phyloP scores from a whole-genome alignment of 2,888 invertebrate genomes.

The Fabriciana adippe region DNA sequence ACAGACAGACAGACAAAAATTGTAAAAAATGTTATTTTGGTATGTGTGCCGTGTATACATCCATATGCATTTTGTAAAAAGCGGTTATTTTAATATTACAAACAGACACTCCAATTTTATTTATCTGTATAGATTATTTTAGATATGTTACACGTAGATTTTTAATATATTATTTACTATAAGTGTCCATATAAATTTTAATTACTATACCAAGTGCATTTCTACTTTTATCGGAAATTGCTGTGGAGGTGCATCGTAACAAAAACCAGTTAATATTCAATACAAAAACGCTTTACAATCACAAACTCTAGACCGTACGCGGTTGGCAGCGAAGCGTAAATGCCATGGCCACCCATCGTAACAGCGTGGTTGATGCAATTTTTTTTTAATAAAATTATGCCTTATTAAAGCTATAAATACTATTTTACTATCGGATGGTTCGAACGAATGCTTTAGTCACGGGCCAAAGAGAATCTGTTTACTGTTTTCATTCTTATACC shows the following conservation, averaged over 20 bases:
- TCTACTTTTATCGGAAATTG: conserved; percentile 32
- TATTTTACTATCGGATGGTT: conserved; percentile 53
- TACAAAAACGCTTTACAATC: conserved; percentile 67
- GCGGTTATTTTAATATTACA: no score
- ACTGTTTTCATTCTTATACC: conserved; percentile 63
- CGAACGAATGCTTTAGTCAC: conserved; percentile 69
- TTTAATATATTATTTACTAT: no score
- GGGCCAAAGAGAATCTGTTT: conserved; percentile 47
- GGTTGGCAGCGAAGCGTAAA: conserved; percentile 74
- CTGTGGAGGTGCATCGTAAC: conserved; percentile 35
- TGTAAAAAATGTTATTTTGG: no score
- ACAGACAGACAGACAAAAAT: no score
- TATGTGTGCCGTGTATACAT: no score
- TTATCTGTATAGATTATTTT: no score
- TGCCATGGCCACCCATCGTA: conserved; percentile 79
- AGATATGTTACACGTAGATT: no score
- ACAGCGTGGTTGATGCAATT: conserved; percentile 65
- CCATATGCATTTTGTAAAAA: no score
- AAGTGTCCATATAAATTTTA: no score
- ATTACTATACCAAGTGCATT: conserved; percentile 5
- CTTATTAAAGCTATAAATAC: conserved; percentile 79
- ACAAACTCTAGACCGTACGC: conserved; percentile 55
- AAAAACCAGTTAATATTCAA: conserved; percentile 40
- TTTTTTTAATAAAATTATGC: conserved; percentile 67
- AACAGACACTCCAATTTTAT: no score